Evolutionary conservation across 2,888 invertebrate species (phyloP).

Genomic region (Eupithecia vulgata): DNA sequence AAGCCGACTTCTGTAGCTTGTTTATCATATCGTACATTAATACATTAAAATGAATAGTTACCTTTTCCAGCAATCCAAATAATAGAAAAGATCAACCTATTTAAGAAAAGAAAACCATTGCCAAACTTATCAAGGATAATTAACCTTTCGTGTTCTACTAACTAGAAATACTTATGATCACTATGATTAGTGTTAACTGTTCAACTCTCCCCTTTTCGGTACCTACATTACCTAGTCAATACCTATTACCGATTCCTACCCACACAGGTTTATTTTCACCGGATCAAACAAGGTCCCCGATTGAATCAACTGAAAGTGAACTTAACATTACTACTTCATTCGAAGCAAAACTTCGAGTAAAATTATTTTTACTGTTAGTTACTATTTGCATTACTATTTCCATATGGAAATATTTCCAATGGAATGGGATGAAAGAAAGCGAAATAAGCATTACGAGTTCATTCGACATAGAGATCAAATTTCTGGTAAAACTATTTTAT

Average conservation of each 20-base stretch:
- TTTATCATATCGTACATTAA: too few relatives aligned
- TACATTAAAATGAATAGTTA: too few relatives aligned
- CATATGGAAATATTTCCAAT: not conserved
- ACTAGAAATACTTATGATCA: slow-evolving; percentile 22
- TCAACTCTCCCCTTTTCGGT: slow-evolving; percentile 23
- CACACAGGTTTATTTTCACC: not conserved
- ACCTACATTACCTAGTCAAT: not conserved
- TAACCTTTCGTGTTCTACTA: slow-evolving; percentile 16
- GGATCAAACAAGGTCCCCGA: not conserved
- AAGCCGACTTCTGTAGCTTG: too few relatives aligned
- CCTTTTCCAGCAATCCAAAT: too few relatives aligned
- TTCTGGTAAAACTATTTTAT: slow-evolving; percentile 10
- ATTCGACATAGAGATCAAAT: not conserved
- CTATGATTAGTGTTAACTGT: slow-evolving; percentile 31
- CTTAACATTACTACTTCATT: slow-evolving; percentile 4
- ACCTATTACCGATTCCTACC: not conserved
- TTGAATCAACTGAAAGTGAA: not conserved
- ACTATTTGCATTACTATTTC: not conserved
- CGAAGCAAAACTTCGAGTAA: slow-evolving; percentile 2
- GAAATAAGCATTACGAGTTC: not conserved
- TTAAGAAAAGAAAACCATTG: not conserved
- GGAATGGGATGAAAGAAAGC: not conserved
- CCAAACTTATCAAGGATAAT: not conserved
- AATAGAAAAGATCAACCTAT: too few relatives aligned
- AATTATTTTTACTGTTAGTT: not conserved